A percentile compares a stretch with the other conserved stretches of the same genome.
Evolutionary conservation across 1,140 invertebrate genomes (phyloP).

Genomic region (Trichonephila inaurata): DNA sequence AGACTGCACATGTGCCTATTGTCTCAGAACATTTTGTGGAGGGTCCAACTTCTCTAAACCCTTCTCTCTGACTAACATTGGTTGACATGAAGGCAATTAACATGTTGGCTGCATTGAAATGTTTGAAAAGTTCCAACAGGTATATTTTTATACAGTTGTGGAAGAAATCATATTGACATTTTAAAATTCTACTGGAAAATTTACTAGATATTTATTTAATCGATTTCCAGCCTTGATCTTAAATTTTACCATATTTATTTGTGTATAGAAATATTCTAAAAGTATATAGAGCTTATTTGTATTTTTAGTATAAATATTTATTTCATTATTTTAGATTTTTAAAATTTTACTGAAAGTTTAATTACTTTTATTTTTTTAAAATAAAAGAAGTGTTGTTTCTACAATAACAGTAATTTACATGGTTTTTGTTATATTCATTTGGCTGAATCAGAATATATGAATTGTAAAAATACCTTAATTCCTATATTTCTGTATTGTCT

Average conservation of each 20-base stretch:
- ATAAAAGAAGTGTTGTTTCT: no score
- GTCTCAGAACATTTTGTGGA: constrained; percentile 36
- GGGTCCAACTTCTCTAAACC: constrained; percentile 37
- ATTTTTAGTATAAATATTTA: no score
- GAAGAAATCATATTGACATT: constrained; percentile 17
- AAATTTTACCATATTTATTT: background rate
- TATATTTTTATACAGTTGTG: constrained; percentile 69
- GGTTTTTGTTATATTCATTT: no score
- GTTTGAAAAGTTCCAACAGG: background rate
- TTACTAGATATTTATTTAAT: background rate
- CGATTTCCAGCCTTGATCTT: background rate
- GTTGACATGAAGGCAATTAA: background rate
- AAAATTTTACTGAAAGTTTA: no score
- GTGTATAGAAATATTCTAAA: background rate
- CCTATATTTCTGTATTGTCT: no score
- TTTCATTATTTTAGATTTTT: no score
- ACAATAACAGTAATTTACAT: no score
- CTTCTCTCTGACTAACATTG: background rate
- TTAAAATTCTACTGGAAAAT: background rate
- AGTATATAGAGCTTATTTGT: no score
- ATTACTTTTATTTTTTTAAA: no score
- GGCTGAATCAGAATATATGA: no score
- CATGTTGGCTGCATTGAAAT: background rate
- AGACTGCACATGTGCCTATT: constrained; percentile 64
- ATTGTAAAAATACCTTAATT: no score